Evolutionary conservation across 2,797 vertebrate species (phyloP), one percentile per base, ranked within the genome.

Genomic region (Eulemur rubriventer): DNA sequence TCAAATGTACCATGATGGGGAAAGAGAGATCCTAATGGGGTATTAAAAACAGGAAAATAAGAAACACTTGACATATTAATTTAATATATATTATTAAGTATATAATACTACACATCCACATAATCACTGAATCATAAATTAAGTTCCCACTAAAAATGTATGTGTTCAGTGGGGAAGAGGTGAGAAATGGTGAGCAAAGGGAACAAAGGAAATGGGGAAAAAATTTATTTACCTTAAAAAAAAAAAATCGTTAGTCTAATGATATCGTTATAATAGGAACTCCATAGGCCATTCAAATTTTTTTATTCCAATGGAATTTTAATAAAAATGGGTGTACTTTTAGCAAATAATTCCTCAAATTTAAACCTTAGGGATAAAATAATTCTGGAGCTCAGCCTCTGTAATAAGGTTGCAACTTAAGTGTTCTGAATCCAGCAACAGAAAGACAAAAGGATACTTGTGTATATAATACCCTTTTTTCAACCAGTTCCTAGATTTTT

Each of bases 1-100:
- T 99, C 99, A 98, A 99, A 99, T 0, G 99, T 99, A 73, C 99
- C 99, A 1, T 99, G 99, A 98, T 99, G 99, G 96, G 99, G 99
- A 97, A 99, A 99, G 84, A 99, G 99, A 52, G 99, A 99, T 7
- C 99, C 99, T 99, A 97, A 90, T 26, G 28, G 76, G 28, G 6
- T 43, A 89, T 86, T 83, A 81, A 89, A 89, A 85, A 84, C 0
- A 93, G 35, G 35, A 93, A 82, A 85, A 82, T n/a, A 24, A 70
- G 83, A 92, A 86, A 30, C 8, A 81, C 16, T 57, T 63, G 84
- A 72, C 9, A 65, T 2, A 50, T 35, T 82, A 75, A 85, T 63
- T 93, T 70, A 90, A 70, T n/a, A 88, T n/a, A 92, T 4, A 38
- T 43, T 75, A 69, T 20, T 61, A 87, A 82, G 6, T 69, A 72